Percentiles rank a stretch among this genome's conserved stretches.
These are phyloP conservation scores for Menidia menidia DNA, from an alignment of 2,797 vertebrate species.

Conservation along the genomic window DNA sequence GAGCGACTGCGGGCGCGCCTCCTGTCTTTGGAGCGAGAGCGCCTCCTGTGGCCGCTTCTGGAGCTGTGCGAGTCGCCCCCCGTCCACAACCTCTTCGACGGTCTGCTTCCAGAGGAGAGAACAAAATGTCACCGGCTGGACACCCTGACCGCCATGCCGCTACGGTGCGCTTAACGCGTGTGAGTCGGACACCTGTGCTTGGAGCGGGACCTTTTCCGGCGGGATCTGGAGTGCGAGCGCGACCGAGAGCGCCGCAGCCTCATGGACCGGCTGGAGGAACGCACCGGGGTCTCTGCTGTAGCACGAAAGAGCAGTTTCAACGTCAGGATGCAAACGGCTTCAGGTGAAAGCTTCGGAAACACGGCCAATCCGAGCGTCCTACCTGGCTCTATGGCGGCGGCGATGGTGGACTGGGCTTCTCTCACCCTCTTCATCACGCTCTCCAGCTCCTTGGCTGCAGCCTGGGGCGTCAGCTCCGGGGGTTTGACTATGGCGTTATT, in stretches of 20 bases:
- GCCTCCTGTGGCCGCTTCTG: slow-evolving; percentile 85
- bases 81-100: slow-evolving; percentile 82
- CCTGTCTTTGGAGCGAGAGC: slow-evolving; percentile 88
- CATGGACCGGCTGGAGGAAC: slow-evolving; percentile 71
- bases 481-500: slow-evolving; percentile 99
- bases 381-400: slow-evolving; percentile 97
- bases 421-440: slow-evolving; percentile 97
- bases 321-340: background rate
- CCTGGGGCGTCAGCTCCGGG: slow-evolving; percentile 96
- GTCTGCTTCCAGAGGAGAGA: slow-evolving; percentile 77
- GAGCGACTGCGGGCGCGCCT: slow-evolving; percentile 87
- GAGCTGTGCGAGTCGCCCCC: slow-evolving; percentile 85
- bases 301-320: background rate
- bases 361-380: background rate
- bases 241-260: slow-evolving; percentile 82
- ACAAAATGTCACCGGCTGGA: background rate
- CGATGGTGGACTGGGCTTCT: slow-evolving; percentile 96
- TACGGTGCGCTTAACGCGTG: background rate
- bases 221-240: slow-evolving; percentile 86
- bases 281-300: slow-evolving; percentile 73
- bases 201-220: slow-evolving; percentile 90
- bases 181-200: slow-evolving; percentile 86
- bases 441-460: slow-evolving; percentile 96
- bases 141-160: too few species aligned
- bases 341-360: background rate